Evolutionary conservation across 2,797 vertebrate species (phyloP), one percentile per base, ranked within the genome.

Genomic region (Coilia nasus): DNA sequence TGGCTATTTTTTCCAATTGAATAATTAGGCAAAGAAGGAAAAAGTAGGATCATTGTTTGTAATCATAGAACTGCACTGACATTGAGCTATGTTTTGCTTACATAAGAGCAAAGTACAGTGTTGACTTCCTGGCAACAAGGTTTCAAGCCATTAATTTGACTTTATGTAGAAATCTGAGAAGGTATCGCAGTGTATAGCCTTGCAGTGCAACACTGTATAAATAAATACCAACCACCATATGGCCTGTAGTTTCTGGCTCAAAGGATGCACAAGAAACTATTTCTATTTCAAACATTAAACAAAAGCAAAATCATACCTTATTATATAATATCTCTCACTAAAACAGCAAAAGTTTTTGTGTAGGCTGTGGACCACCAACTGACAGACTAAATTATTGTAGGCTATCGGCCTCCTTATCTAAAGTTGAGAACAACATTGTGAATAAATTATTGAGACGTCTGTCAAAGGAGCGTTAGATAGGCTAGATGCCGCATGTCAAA

Each of bases 1-100:
- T 90, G 89, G 83, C 84, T 83, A 90, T 90, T 92, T 86, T 86
- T 78, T 44, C 83, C 80, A 85, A 87, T 84, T 83, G 82, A 86
- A 88, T 89, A 85, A 86, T 91, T 90, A 84, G 89, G 87, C 85
- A 87, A 89, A 86, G 67, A 84, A 75, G 31, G 57, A 67, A 67
- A 35, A 71, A 17, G 14, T 71, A 71, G 67, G 67, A 71, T 31
- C 71, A 78, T 31, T 83, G 83, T 87, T 86, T 85, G 85, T 82
- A 81, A 78, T 84, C 83, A 85, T 71, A 60, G 81, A 82, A 86
- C 75, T 75, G 54, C 41, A 47, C 60, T 87, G 82, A 71, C 64
- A 82, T 83, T 35, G 44, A 87, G 47, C 78, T 78, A 46, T 62
- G 85, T 81, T 82, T 35, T 82, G 57, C 25, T 71, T 56, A 78